Conservation (phyloP, 2,888 invertebrate species). For the Liodrosophila aerea region DNA sequence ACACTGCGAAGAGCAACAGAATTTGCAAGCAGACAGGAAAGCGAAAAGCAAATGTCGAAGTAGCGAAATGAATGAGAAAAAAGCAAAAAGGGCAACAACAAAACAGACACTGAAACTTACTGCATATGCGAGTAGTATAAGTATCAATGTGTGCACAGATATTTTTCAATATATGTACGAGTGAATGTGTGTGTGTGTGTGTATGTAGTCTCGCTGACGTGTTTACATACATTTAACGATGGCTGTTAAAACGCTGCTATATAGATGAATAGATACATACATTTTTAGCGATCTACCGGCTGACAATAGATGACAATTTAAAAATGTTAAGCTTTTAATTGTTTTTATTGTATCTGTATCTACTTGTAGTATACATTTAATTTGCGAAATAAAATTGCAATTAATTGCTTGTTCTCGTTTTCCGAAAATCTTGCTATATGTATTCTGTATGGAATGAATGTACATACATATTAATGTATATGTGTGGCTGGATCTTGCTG, state of each 20-base stretch:
- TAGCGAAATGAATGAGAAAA: slow-evolving; percentile 28
- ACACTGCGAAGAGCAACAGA: slow-evolving; percentile 10
- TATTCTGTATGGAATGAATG: background rate
- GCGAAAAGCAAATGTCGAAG: slow-evolving; percentile 48
- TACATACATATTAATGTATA: background rate
- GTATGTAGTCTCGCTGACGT: background rate
- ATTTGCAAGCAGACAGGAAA: slow-evolving; percentile 31
- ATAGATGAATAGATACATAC: slow-evolving; percentile 2
- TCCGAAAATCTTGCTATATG: slow-evolving; percentile 10
- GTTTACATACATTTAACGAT: slow-evolving; percentile 13
- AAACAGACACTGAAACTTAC: slow-evolving; percentile 16
- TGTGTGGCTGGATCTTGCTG: too few relatives aligned
- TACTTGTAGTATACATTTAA: background rate
- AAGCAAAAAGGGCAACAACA: slow-evolving; percentile 29
- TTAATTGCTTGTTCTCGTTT: slow-evolving; percentile 9
- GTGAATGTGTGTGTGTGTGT: slow-evolving; percentile 1
- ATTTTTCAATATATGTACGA: slow-evolving; percentile 2
- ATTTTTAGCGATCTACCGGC: slow-evolving; percentile 4
- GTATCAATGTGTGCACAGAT: background rate
- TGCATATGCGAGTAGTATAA: slow-evolving; percentile 2
- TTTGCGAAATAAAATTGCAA: slow-evolving; percentile 4
- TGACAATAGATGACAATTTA: slow-evolving; percentile 14
- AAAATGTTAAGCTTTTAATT: slow-evolving; percentile 3
- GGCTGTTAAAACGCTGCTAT: slow-evolving; percentile 5
- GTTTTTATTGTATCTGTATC: background rate